A percentile compares a stretch with the other conserved stretches of the same genome.
Evolutionary conservation across 2,113 vertebrate species (phyloP).

Genomic region (Proterorhinus semilunaris): DNA sequence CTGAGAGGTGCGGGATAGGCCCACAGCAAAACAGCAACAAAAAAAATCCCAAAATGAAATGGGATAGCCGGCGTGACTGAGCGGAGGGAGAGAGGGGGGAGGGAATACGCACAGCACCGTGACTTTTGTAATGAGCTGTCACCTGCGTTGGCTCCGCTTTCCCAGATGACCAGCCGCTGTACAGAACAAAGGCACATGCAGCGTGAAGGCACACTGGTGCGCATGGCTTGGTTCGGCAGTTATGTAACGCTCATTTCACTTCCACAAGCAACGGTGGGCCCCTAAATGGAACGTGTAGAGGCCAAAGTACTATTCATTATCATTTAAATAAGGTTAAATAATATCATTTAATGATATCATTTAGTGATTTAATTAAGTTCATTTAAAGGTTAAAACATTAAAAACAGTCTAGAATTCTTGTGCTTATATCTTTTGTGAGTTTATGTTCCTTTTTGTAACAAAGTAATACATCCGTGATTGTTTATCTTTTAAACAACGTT

Average conservation of each 20-base stretch:
- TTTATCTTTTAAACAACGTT: too few relatives aligned
- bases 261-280: too few relatives aligned
- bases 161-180: slow-evolving; percentile 20
- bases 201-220: not conserved
- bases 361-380: too few relatives aligned
- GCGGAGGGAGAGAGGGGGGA: slow-evolving; percentile 8
- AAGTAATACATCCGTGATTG: too few relatives aligned
- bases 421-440: too few relatives aligned
- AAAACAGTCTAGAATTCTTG: too few relatives aligned
- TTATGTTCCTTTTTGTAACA: too few relatives aligned
- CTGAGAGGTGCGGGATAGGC: slow-evolving; percentile 19
- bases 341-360: too few relatives aligned
- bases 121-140: slow-evolving; percentile 54
- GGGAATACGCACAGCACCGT: slow-evolving; percentile 21
- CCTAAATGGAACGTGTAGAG: too few relatives aligned
- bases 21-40: not conserved
- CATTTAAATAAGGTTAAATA: too few relatives aligned
- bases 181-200: slow-evolving; percentile 9
- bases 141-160: slow-evolving; percentile 42
- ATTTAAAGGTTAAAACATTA: too few relatives aligned
- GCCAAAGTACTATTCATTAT: too few relatives aligned
- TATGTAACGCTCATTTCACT: not conserved
- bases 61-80: slow-evolving; percentile 9
- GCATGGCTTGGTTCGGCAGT: not conserved
- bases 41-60: not conserved